Conservation (phyloP, 2,888 invertebrate genomes). For the Pilophorus perplexus region DNA sequence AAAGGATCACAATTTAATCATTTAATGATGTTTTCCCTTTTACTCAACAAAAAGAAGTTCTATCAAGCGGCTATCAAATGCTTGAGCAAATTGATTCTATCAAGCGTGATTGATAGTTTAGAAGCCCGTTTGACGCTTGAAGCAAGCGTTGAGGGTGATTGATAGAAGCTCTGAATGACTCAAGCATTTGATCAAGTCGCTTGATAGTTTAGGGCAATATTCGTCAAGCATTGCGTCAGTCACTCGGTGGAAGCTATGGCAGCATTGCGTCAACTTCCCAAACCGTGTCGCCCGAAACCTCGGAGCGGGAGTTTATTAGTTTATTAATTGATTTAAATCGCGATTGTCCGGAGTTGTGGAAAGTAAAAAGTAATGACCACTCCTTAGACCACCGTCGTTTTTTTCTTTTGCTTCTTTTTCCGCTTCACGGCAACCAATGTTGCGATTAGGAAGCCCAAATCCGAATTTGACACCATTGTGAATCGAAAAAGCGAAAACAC, state of each 20-base stretch:
- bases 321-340: neutral
- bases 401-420: too few species aligned
- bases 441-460: neutral
- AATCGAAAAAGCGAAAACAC: neutral
- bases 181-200: too few species aligned
- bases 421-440: too few species aligned
- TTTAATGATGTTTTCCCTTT: too few species aligned
- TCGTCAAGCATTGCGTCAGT: neutral
- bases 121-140: slow-evolving; percentile 22
- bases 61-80: slow-evolving; percentile 7
- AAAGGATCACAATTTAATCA: too few species aligned
- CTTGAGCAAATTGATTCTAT: slow-evolving; percentile 3
- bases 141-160: neutral
- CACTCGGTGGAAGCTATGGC: slow-evolving; percentile 8
- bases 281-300: neutral
- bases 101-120: slow-evolving; percentile 15
- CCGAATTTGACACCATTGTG: neutral
- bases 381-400: too few species aligned
- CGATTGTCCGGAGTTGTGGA: neutral
- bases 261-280: neutral
- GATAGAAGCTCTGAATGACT: slow-evolving; percentile 12
- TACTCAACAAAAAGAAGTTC: too few species aligned
- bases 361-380: neutral
- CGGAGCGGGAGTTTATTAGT: neutral
- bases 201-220: too few species aligned